Evolutionary conservation across 1,140 invertebrate genomes (phyloP).

Genomic region (Spodoptera litura): DNA sequence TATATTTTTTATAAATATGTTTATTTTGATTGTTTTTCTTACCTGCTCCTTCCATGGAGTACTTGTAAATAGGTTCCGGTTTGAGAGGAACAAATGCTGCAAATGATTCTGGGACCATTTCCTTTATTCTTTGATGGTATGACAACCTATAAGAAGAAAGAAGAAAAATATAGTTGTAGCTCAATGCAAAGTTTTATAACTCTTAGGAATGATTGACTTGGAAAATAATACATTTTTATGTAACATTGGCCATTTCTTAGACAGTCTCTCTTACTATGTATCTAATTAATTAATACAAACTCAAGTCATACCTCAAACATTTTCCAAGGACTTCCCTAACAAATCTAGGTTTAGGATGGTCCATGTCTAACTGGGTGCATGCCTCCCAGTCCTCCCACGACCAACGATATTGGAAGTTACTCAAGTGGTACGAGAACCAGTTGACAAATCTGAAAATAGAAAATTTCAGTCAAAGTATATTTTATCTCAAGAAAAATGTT

Average conservation of each 20-base stretch:
- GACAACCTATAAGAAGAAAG: constrained; percentile 91
- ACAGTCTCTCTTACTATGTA: no score
- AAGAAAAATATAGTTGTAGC: not conserved
- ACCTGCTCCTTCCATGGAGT: constrained; percentile 93
- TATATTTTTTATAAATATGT: constrained; percentile 51
- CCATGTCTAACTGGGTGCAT: constrained; percentile 93
- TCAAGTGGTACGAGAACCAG: constrained; percentile 99
- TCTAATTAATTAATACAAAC: no score
- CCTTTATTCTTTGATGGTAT: constrained; percentile 96
- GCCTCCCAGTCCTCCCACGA: constrained; percentile 98
- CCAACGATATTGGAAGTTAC: constrained; percentile 99
- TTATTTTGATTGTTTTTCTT: constrained; percentile 68
- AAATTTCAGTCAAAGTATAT: not conserved
- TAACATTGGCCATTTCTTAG: no score
- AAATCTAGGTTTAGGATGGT: constrained; percentile 98
- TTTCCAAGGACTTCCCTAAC: constrained; percentile 97
- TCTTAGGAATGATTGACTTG: no score
- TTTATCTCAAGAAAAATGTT: not conserved
- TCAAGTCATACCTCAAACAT: constrained; percentile 91
- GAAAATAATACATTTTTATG: no score
- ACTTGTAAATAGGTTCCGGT: constrained; percentile 94
- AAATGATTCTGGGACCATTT: constrained; percentile 96
- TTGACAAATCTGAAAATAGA: constrained; percentile 91
- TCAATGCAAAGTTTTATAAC: no score
- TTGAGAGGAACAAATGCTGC: constrained; percentile 93